Evolutionary conservation across 2,888 invertebrate species (phyloP).

Genomic region (Papilio protenor): DNA sequence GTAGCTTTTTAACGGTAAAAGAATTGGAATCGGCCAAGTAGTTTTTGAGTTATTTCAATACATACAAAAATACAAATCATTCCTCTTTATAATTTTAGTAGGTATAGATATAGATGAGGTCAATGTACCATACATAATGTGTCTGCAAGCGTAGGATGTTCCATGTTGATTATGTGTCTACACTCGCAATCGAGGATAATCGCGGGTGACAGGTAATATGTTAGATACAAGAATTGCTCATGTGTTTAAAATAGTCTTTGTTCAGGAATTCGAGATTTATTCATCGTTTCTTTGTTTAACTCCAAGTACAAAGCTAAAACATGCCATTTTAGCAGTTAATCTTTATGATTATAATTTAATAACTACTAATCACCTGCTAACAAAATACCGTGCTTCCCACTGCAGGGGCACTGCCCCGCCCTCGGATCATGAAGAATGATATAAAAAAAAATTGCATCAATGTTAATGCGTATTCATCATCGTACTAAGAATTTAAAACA

Average conservation of each 20-base stretch:
- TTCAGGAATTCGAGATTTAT: neutral
- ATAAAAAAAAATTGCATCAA: neutral
- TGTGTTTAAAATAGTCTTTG: neutral
- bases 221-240: neutral
- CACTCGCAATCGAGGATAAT: neutral
- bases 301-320: neutral
- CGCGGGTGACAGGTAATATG: constrained; percentile 10
- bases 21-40: too few species aligned
- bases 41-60: too few species aligned
- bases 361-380: neutral
- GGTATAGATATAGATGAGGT: neutral
- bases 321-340: neutral
- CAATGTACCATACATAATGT: constrained; percentile 31
- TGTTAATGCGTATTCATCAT: neutral
- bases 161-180: constrained; percentile 39
- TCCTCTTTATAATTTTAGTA: too few species aligned
- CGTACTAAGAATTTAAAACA: constrained; percentile 30
- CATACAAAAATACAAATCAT: too few species aligned
- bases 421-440: neutral
- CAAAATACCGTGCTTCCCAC: neutral
- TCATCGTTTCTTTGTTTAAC: neutral
- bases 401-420: neutral
- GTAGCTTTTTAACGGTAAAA: too few species aligned
- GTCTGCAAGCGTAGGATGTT: constrained; percentile 26
- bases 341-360: neutral